A percentile compares a stretch with the other conserved stretches of the same genome.
These are phyloP conservation scores for Cygnus olor DNA, from an alignment of 2,797 vertebrate genomes.

Conservation along the genomic window DNA sequence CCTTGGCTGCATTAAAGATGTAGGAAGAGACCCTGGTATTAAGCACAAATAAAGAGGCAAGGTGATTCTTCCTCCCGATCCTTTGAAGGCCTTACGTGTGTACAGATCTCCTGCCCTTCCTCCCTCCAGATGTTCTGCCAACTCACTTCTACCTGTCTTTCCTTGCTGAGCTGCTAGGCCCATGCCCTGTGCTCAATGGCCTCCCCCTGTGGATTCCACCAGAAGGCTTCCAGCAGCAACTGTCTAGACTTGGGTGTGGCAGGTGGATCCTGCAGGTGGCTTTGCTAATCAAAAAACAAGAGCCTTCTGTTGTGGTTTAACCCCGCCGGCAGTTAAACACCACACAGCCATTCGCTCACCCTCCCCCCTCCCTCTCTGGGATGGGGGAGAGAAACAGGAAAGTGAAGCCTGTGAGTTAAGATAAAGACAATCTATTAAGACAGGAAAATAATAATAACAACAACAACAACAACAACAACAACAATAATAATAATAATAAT, in stretches of 20 bases:
- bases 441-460: no score
- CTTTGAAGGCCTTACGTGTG: neutral
- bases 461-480: no score
- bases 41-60: neutral
- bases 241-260: neutral
- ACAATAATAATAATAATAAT: no score
- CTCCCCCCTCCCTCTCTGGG: no score
- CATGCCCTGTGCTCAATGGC: accelerated
- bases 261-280: neutral
- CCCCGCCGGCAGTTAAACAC: no score
- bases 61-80: neutral
- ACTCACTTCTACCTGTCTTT: neutral
- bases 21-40: neutral
- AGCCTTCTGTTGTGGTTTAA: no score
- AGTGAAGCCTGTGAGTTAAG: no score
- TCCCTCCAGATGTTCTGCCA: neutral
- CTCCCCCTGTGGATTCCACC: neutral
- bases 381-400: no score
- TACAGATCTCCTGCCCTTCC: neutral
- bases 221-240: neutral
- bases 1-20: neutral
- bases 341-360: no score
- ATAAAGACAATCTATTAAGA: no score
- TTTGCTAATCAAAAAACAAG: neutral
- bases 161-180: neutral